Conservation (phyloP, 2,113 vertebrate genomes). For the Periophthalmus modestus region DNA sequence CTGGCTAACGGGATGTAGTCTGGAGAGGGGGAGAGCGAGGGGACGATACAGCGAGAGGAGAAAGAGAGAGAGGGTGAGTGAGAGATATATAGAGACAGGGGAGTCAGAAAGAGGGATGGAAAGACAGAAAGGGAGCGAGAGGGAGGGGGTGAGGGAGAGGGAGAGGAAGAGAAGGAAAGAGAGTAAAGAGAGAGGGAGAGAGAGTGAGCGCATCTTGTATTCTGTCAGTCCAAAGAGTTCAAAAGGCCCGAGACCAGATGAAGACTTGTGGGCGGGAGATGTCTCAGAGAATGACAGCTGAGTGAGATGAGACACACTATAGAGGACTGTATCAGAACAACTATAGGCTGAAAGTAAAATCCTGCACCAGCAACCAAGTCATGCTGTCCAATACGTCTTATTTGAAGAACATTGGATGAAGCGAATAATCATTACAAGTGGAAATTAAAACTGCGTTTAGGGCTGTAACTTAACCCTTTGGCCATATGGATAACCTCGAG, state of each 20-base stretch:
- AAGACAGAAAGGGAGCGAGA: too few species aligned
- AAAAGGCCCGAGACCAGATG: neutral
- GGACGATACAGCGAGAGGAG: neutral
- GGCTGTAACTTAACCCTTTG: too few species aligned
- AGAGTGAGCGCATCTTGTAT: neutral
- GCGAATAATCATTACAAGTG: neutral
- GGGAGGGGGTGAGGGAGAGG: too few species aligned
- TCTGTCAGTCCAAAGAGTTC: neutral
- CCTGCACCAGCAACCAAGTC: neutral
- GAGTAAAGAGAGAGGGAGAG: neutral
- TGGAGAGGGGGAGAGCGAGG: neutral
- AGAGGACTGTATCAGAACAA: neutral
- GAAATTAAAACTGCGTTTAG: neutral
- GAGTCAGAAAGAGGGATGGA: too few species aligned
- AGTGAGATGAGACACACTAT: neutral
- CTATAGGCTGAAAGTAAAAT: neutral
- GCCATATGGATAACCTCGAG: too few species aligned
- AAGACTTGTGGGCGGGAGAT: neutral
- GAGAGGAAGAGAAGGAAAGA: neutral
- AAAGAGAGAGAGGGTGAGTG: too few species aligned
- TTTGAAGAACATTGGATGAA: neutral
- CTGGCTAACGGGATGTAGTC: neutral
- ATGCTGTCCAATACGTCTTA: neutral
- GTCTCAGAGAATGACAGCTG: neutral
- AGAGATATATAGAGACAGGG: too few species aligned